Conservation (phyloP, 2,113 vertebrate genomes). For the Chaetops frenatus region DNA sequence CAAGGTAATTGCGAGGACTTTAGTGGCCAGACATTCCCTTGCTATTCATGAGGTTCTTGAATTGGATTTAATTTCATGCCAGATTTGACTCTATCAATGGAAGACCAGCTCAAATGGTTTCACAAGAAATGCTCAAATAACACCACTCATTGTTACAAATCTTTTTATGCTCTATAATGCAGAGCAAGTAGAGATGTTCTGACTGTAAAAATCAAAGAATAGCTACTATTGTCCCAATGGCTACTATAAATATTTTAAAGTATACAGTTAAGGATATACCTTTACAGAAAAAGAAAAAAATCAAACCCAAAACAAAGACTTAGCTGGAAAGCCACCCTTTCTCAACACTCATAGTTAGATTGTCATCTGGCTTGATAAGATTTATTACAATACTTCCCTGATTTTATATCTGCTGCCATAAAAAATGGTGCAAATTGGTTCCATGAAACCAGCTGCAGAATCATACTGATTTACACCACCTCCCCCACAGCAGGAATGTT, state of each 20-base stretch:
- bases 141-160: conserved; percentile 9
- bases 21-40: conserved; percentile 33
- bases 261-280: not conserved
- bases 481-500: not conserved
- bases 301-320: not conserved
- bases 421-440: not conserved
- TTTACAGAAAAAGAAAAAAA: not conserved
- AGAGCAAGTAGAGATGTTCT: conserved; percentile 14
- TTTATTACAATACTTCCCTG: not conserved
- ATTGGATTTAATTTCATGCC: conserved; percentile 44
- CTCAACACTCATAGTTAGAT: not conserved
- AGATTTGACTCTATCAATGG: conserved; percentile 43
- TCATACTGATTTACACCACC: not conserved
- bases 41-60: conserved; percentile 49
- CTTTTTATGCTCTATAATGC: conserved; percentile 12
- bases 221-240: not conserved
- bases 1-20: conserved; percentile 47
- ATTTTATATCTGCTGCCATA: not conserved
- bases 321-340: not conserved
- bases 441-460: not conserved
- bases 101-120: conserved; percentile 43
- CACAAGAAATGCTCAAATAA: conserved; percentile 36
- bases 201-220: not conserved
- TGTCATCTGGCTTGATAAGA: not conserved
- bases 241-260: not conserved